Evolutionary conservation across 1,140 invertebrate genomes (phyloP).

Genomic region (Drosophila sp.): DNA sequence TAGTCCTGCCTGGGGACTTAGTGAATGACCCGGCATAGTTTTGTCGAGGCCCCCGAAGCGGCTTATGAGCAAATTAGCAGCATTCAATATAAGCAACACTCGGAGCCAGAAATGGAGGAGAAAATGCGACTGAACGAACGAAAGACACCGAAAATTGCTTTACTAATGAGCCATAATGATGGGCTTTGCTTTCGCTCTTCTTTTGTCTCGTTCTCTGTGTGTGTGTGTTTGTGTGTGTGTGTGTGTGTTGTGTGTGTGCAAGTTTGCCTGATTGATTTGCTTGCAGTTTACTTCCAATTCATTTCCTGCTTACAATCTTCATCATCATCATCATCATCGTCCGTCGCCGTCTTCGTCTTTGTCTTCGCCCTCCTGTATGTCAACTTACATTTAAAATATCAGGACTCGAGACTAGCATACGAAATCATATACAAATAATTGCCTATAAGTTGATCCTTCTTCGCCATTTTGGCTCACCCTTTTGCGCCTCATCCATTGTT

Average conservation of each 20-base stretch:
- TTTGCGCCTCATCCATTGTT: slow-evolving; percentile 24
- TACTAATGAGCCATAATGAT: slow-evolving; percentile 80
- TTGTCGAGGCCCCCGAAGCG: slow-evolving; percentile 50
- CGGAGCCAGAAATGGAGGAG: slow-evolving; percentile 46
- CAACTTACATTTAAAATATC: slow-evolving; percentile 60
- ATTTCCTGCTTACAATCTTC: slow-evolving; percentile 43
- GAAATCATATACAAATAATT: slow-evolving; percentile 75
- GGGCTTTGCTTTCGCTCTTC: slow-evolving; percentile 58
- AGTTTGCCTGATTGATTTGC: slow-evolving; percentile 71
- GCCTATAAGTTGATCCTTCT: slow-evolving; percentile 56
- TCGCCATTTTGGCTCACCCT: background rate
- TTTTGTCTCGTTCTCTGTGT: slow-evolving; percentile 23
- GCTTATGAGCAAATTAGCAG: slow-evolving; percentile 52
- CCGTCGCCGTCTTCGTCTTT: background rate
- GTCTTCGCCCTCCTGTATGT: slow-evolving; percentile 35
- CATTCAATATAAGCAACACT: slow-evolving; percentile 43
- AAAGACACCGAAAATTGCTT: slow-evolving; percentile 61
- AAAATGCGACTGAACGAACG: slow-evolving; percentile 51
- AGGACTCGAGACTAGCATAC: slow-evolving; percentile 55
- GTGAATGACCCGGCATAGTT: slow-evolving; percentile 51
- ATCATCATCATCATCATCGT: slow-evolving; percentile 34
- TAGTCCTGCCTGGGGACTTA: slow-evolving; percentile 48
- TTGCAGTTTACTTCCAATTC: slow-evolving; percentile 71
- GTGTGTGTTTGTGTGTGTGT: slow-evolving; percentile 38
- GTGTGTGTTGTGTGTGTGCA: slow-evolving; percentile 27